Evolutionary conservation across 2,888 invertebrate genomes (phyloP), one percentile per base, ranked within the genome.

Genomic region (Brachypterus glaber): DNA sequence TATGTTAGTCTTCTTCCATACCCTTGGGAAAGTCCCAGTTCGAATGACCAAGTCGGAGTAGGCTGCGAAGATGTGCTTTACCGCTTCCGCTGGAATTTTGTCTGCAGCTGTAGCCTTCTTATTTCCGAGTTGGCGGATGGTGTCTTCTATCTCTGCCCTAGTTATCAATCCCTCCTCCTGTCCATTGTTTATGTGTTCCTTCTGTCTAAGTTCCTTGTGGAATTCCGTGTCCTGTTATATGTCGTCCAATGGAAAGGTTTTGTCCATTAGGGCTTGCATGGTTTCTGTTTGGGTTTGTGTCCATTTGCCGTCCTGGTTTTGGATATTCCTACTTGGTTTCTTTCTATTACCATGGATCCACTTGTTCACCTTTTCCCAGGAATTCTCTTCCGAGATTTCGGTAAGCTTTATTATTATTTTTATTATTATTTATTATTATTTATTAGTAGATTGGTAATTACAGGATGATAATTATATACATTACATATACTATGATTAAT

Each of bases 1-100:
- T 1, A 54, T 25, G 3, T 37, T 35, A 2, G 46, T 51, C 5
- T 3, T 33, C 31, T 54, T 53, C 53, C 52, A 53, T 5, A 35
- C 5, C 8, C 13, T 21, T 1, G 48, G 49, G 24, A 56, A 54
- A 2, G 14, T 34, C 8, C 50, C 50, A n/a, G 40, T 32, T 25
- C 12, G n/a, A n/a, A 21, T 9, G 7, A 21, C 5, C 9, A 21
- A 21, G 7, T 21, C 21, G 7, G 7, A 9, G 21, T 5, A 5
- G 9, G 9, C 9, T 9, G 5, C 21, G 21, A 21, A n/a, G n/a
- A 21, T 21, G 21, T 21, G 21, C 9, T 5, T 5, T 9, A 21
- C 7, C 9, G 21, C 21, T 21, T 21, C 21, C 7, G 5, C 9
- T 7, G 21, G 21, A 9, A 21, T 21, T 9, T 9, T 21, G 9